A percentile compares a stretch with the other conserved stretches of the same genome.
Evolutionary conservation across 2,888 invertebrate genomes (phyloP).

Genomic region (Chrysodeixis includens): DNA sequence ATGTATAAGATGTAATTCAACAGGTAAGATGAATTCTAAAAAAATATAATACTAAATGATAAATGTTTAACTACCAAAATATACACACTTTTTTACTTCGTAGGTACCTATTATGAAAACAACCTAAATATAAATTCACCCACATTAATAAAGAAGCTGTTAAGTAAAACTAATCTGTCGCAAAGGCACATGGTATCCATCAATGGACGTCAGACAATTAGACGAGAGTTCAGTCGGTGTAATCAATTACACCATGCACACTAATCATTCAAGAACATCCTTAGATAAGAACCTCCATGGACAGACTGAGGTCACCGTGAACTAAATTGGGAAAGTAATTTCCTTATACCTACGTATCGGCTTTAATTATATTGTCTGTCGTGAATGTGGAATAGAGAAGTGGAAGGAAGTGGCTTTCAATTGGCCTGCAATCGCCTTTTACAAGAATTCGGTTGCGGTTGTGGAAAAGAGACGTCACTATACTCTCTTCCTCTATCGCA

Average conservation of each 20-base stretch:
- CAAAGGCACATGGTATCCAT: slow-evolving; percentile 54
- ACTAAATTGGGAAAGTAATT: background rate
- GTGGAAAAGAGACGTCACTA: too few species aligned
- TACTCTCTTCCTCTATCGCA: too few species aligned
- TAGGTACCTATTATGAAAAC: too few species aligned
- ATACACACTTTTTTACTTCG: too few species aligned
- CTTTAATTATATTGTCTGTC: background rate
- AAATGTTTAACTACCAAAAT: too few species aligned
- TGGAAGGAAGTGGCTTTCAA: too few species aligned
- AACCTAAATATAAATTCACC: background rate
- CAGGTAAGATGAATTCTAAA: too few species aligned
- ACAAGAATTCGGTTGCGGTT: too few species aligned
- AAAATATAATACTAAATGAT: too few species aligned
- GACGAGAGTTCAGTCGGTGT: slow-evolving; percentile 37
- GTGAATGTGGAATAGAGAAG: too few species aligned
- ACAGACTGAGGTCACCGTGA: background rate
- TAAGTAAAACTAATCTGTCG: slow-evolving; percentile 50
- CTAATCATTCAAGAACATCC: slow-evolving; percentile 26
- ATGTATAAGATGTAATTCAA: too few species aligned
- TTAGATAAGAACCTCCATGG: slow-evolving; percentile 23
- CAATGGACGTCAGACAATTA: slow-evolving; percentile 54
- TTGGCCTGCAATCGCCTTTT: too few species aligned
- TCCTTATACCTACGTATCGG: background rate
- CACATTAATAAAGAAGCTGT: slow-evolving; percentile 12
- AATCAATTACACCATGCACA: slow-evolving; percentile 55